Evolutionary conservation across 30 jellyfish, hydroid and myxozoan species (phyloP).

Genomic region (Turritopsis dohrnii): DNA sequence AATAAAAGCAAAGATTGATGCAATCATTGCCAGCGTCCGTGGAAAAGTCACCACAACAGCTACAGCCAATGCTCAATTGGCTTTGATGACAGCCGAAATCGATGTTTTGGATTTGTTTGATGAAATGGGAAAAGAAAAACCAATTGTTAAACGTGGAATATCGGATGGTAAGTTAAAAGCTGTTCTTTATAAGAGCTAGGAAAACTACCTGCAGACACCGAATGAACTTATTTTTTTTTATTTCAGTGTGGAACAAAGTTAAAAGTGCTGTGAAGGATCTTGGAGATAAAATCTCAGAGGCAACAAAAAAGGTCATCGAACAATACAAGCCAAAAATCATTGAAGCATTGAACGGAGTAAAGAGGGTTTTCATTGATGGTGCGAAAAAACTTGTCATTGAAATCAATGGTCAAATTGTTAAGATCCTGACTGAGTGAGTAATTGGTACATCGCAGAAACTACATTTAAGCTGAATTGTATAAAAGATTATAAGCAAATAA

Average conservation of each 20-base stretch:
- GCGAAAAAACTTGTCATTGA: constrained; percentile 12
- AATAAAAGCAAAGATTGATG: neutral
- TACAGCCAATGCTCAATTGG: neutral
- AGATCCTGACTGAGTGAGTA: constrained; percentile 1
- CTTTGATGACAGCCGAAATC: constrained; percentile 3
- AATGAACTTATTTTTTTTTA: neutral
- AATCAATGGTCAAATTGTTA: constrained; percentile 10
- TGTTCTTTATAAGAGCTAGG: too few species aligned
- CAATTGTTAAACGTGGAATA: constrained; percentile 1
- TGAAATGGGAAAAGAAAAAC: constrained; percentile 12
- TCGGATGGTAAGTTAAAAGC: neutral
- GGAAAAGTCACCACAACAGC: constrained; percentile 18
- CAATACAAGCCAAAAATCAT: constrained; percentile 13
- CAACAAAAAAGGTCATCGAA: constrained; percentile 13
- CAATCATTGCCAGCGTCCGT: neutral
- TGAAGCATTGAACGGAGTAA: constrained; percentile 9
- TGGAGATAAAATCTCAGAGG: neutral
- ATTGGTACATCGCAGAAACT: neutral
- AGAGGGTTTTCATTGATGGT: constrained; percentile 2
- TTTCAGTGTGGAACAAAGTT: constrained; percentile 15
- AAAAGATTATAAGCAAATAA: too few species aligned
- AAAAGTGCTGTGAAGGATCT: neutral
- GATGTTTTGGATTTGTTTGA: neutral
- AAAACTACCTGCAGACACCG: too few species aligned
- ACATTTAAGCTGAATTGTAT: too few species aligned